phyloP scores from a whole-genome alignment of 2,888 invertebrate species.

The Lithophane leautieri region DNA sequence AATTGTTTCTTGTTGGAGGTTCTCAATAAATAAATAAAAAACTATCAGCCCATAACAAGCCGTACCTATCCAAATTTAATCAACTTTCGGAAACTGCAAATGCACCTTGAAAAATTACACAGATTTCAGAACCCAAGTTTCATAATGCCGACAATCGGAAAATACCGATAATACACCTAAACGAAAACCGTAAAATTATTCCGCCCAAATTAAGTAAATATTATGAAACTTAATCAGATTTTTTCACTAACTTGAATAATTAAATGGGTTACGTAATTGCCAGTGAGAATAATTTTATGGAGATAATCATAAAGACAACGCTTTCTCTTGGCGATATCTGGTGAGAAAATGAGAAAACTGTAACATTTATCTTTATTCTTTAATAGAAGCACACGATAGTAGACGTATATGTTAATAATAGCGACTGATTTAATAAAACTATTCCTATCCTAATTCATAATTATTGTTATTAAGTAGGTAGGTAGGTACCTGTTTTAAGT shows the following conservation, averaged over 20 bases:
- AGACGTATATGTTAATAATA: background rate
- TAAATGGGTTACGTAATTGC: slow-evolving; percentile 50
- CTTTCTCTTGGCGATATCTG: slow-evolving; percentile 23
- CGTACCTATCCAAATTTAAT: slow-evolving; percentile 45
- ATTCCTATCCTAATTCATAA: background rate
- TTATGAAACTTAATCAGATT: slow-evolving; percentile 47
- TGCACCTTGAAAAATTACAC: slow-evolving; percentile 51
- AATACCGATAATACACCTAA: slow-evolving; percentile 41
- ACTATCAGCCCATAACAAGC: background rate
- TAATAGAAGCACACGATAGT: background rate
- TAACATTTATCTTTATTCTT: background rate
- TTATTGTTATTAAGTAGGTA: background rate
- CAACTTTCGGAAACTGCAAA: slow-evolving; percentile 36
- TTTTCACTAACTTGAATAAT: slow-evolving; percentile 38
- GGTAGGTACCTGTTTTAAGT: background rate
- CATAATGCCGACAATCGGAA: slow-evolving; percentile 37
- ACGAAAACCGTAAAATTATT: slow-evolving; percentile 57
- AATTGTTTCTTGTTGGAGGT: background rate
- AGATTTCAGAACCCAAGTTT: slow-evolving; percentile 52
- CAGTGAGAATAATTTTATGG: slow-evolving; percentile 25
- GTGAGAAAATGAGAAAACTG: background rate
- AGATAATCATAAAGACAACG: slow-evolving; percentile 4
- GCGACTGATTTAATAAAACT: background rate
- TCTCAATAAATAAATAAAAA: background rate
- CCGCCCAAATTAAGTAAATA: slow-evolving; percentile 34